Percentiles rank a stretch among this genome's conserved stretches.
phyloP scores from a whole-genome alignment of 2,888 invertebrate genomes.

The Hecatera dysodea region DNA sequence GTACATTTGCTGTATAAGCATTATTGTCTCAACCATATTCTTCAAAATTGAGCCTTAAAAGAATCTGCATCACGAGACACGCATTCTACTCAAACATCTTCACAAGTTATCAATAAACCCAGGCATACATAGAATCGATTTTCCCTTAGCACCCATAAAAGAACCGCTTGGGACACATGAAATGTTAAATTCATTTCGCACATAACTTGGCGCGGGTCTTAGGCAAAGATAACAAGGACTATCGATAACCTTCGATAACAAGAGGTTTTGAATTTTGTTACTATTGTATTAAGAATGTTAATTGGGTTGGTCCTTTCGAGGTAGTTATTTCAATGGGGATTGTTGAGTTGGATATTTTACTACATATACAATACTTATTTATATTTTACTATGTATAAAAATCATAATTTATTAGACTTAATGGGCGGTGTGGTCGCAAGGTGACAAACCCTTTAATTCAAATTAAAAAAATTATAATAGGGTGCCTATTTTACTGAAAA shows the following conservation, averaged over 20 bases:
- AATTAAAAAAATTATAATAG: too few species aligned
- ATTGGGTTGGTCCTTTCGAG: slow-evolving; percentile 19
- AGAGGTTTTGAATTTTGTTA: slow-evolving; percentile 33
- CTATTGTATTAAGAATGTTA: slow-evolving; percentile 31
- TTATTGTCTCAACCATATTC: not conserved
- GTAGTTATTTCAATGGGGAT: not conserved
- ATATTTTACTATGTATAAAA: too few species aligned
- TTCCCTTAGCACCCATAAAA: slow-evolving; percentile 48
- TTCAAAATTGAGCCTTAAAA: slow-evolving; percentile 44
- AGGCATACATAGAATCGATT: slow-evolving; percentile 48
- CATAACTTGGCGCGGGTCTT: slow-evolving; percentile 45
- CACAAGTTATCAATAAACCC: slow-evolving; percentile 57
- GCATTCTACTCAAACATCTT: slow-evolving; percentile 30
- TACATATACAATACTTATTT: too few species aligned
- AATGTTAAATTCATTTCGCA: slow-evolving; percentile 67
- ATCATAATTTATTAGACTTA: too few species aligned
- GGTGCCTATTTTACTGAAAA: too few species aligned
- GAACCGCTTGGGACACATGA: slow-evolving; percentile 46
- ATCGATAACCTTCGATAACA: slow-evolving; percentile 54
- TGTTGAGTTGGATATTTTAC: not conserved
- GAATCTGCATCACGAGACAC: slow-evolving; percentile 6
- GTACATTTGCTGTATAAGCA: too few species aligned
- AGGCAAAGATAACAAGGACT: slow-evolving; percentile 59
- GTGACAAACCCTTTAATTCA: too few species aligned
- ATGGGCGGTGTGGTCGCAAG: too few species aligned